Percentiles rank a stretch among this genome's conserved stretches.
Evolutionary conservation across 1,140 invertebrate genomes (phyloP).

Genomic region (Aphelinus atriplicis): DNA sequence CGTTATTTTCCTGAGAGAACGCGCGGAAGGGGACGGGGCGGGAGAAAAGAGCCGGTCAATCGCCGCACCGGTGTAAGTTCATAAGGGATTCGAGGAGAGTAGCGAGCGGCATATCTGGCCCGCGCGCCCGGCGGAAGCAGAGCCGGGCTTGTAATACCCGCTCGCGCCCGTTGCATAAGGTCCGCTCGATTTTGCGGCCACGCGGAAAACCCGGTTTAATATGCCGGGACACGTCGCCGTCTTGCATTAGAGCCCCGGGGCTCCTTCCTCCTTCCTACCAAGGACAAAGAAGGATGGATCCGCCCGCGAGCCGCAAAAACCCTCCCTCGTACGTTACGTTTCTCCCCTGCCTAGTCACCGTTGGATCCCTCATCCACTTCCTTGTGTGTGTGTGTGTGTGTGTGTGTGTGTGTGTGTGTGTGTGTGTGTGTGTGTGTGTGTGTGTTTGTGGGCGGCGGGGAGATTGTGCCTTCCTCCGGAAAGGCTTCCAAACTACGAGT

Average conservation of each 20-base stretch:
- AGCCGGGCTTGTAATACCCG: conserved; percentile 19
- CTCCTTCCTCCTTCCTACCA: conserved; percentile 4
- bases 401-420: no score
- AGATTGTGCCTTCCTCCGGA: no score
- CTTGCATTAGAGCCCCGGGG: conserved; percentile 40
- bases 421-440: no score
- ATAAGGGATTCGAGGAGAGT: conserved; percentile 32
- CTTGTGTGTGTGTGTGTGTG: no score
- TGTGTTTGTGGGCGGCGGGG: no score
- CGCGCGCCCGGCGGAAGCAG: no score
- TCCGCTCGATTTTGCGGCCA: conserved; percentile 37
- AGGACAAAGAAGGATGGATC: conserved; percentile 3
- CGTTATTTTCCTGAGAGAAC: no score
- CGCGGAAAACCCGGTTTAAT: conserved; percentile 47
- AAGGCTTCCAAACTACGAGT: no score
- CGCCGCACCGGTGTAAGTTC: not conserved
- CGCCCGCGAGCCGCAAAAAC: no score
- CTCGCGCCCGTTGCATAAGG: conserved; percentile 34
- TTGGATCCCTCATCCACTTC: no score
- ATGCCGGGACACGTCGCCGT: conserved; percentile 45
- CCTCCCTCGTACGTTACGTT: no score
- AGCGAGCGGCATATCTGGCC: not conserved
- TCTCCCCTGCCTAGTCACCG: no score
- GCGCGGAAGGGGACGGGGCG: not conserved
- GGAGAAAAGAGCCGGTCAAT: conserved; percentile 7